A percentile compares a stretch with the other conserved stretches of the same genome.
phyloP scores from a whole-genome alignment of 2,888 invertebrate genomes.

The Amiota minor region DNA sequence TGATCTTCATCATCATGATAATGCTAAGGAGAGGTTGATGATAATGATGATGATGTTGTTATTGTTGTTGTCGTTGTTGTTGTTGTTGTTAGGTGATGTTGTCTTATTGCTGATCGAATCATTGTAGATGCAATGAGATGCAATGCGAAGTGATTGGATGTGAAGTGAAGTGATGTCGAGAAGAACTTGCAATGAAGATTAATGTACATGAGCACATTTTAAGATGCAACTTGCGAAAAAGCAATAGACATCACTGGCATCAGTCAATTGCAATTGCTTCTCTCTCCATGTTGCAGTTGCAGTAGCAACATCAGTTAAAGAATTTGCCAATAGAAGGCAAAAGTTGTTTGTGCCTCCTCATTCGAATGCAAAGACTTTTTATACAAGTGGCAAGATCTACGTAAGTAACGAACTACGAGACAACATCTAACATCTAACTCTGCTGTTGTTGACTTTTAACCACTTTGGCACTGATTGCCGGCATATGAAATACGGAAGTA shows the following conservation, averaged over 20 bases:
- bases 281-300: slow-evolving; percentile 1
- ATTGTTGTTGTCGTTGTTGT: background rate
- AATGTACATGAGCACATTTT: slow-evolving; percentile 21
- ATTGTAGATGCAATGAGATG: too few species aligned
- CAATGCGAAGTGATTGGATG: too few species aligned
- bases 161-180: slow-evolving; percentile 5
- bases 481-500: slow-evolving; percentile 50
- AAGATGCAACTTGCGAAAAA: background rate
- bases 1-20: background rate
- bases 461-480: slow-evolving; percentile 31
- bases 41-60: background rate
- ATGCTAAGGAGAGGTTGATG: too few species aligned
- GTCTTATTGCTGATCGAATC: slow-evolving; percentile 14
- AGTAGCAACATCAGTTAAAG: slow-evolving; percentile 11
- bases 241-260: slow-evolving; percentile 18
- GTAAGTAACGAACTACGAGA: too few species aligned
- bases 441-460: slow-evolving; percentile 1
- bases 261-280: slow-evolving; percentile 23
- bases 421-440: background rate
- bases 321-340: slow-evolving; percentile 23
- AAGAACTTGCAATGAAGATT: slow-evolving; percentile 16
- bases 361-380: background rate
- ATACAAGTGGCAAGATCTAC: background rate
- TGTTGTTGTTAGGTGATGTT: background rate
- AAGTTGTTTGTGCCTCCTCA: slow-evolving; percentile 14